phyloP scores from a whole-genome alignment of 2,888 invertebrate species.

The Rhagium mordax region DNA sequence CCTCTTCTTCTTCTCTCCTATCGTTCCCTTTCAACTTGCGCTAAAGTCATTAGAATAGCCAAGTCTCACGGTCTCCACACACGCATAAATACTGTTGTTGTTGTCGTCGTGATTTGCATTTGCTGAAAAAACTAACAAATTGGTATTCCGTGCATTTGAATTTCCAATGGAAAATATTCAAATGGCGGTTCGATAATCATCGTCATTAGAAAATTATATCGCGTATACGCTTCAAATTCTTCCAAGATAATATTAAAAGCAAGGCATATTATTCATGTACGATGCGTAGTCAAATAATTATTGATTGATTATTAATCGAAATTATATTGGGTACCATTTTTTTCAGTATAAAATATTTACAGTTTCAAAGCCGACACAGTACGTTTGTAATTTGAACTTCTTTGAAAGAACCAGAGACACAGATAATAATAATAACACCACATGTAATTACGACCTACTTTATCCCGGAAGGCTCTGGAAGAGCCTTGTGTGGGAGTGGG shows the following conservation, averaged over 20 bases:
- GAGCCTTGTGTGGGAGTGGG: too few species aligned
- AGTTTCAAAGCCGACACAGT: too few species aligned
- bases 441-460: too few species aligned
- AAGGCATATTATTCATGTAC: background rate
- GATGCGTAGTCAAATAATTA: too few species aligned
- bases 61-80: slow-evolving; percentile 48
- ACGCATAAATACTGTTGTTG: slow-evolving; percentile 52
- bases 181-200: slow-evolving; percentile 51
- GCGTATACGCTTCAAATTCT: slow-evolving; percentile 5
- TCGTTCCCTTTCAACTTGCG: slow-evolving; percentile 13
- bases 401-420: too few species aligned
- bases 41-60: slow-evolving; percentile 18
- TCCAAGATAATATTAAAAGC: background rate
- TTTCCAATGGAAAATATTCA: slow-evolving; percentile 51
- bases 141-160: slow-evolving; percentile 58
- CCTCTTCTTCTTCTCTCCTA: slow-evolving; percentile 11
- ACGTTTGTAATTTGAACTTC: too few species aligned
- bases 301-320: too few species aligned
- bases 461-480: too few species aligned
- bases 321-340: too few species aligned
- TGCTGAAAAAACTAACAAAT: slow-evolving; percentile 54
- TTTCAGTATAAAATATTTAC: too few species aligned
- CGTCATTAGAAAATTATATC: slow-evolving; percentile 48
- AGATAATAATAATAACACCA: too few species aligned
- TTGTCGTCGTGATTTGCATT: slow-evolving; percentile 55